These are phyloP conservation scores for Dasypogon diadema DNA, from an alignment of 2,888 invertebrate species.

Conservation along the genomic window DNA sequence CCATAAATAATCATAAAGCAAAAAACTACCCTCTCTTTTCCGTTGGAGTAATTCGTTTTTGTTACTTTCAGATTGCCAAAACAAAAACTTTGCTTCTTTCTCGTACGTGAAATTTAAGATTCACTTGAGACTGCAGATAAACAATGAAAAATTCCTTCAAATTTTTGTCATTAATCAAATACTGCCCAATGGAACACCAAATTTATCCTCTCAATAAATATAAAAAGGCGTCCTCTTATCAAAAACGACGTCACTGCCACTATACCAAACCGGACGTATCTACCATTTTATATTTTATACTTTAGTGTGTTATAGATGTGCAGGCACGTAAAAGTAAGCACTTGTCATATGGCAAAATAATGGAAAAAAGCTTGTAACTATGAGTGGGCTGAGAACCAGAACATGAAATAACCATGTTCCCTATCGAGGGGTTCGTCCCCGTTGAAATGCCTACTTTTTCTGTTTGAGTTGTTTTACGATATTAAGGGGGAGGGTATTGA, in stretches of 20 bases:
- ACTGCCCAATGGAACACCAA: background rate
- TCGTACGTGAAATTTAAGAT: too few relatives aligned
- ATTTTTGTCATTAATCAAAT: constrained; percentile 7
- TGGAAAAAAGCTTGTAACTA: constrained; percentile 10
- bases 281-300: background rate
- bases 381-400: background rate
- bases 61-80: too few relatives aligned
- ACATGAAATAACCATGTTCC: background rate
- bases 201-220: background rate
- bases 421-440: constrained; percentile 3
- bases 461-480: constrained; percentile 28
- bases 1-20: too few relatives aligned
- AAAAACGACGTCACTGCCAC: background rate
- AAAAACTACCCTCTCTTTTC: too few relatives aligned
- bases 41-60: too few relatives aligned
- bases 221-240: background rate
- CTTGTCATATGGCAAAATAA: constrained; percentile 19
- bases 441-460: constrained; percentile 11
- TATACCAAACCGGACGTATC: too few relatives aligned
- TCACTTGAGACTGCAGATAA: constrained; percentile 7
- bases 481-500: background rate
- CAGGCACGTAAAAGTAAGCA: background rate
- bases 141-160: background rate
- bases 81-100: too few relatives aligned
- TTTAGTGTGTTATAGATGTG: background rate